These are phyloP conservation scores for Emys orbicularis DNA, from an alignment of 2,797 vertebrate species.

Conservation along the genomic window DNA sequence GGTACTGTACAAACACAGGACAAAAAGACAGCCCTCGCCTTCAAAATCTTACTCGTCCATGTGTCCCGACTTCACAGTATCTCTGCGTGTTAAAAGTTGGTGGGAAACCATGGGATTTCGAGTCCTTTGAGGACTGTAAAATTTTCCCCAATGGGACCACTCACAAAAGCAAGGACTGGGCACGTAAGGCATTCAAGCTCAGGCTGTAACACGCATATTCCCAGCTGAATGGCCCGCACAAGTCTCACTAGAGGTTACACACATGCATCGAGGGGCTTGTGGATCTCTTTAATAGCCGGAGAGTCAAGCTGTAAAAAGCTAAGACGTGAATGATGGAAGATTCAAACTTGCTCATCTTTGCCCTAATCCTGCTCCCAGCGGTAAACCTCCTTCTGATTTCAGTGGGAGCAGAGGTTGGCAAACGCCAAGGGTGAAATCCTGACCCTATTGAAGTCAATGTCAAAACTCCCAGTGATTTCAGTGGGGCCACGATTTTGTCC, in stretches of 20 bases:
- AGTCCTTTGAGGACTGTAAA: neutral
- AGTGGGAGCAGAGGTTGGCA: too few species aligned
- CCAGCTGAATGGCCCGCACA: neutral
- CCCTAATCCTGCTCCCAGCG: neutral
- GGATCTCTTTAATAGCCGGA: neutral
- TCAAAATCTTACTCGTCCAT: neutral
- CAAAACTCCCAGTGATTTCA: too few species aligned
- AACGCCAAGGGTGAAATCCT: too few species aligned
- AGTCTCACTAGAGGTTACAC: neutral
- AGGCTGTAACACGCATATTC: neutral
- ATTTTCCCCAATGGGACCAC: neutral
- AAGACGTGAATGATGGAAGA: neutral
- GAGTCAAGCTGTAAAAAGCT: neutral
- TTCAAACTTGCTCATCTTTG: neutral
- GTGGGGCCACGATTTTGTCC: too few species aligned
- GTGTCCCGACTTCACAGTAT: neutral
- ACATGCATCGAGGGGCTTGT: neutral
- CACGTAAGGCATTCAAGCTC: neutral
- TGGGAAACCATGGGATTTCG: neutral
- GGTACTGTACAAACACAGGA: too few species aligned
- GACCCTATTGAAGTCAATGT: too few species aligned
- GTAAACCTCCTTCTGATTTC: too few species aligned
- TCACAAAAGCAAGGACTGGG: neutral
- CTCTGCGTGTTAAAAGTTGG: neutral
- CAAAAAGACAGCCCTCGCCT: neutral